Conservation (phyloP, 2,113 vertebrate species). For the Oryzias javanicus region DNA sequence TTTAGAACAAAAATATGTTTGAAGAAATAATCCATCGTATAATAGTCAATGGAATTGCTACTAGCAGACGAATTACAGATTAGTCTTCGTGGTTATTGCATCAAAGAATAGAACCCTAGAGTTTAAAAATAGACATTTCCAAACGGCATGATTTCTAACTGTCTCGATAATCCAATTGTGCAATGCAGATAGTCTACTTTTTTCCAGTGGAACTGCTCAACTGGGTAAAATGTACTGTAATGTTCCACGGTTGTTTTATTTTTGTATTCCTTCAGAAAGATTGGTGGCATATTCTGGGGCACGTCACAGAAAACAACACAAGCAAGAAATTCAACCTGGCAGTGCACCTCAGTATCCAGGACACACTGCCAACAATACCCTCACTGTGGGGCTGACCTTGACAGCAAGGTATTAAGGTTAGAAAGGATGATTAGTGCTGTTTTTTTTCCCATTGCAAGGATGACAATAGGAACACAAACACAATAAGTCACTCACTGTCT, state of each 20-base stretch:
- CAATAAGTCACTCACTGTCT: conserved; percentile 50
- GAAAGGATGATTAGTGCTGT: conserved; percentile 69
- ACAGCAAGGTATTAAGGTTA: conserved; percentile 65
- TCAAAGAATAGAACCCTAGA: no score
- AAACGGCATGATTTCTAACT: no score
- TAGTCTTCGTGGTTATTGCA: no score
- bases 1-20: background rate
- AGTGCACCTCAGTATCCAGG: conserved; percentile 45
- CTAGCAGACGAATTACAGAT: no score
- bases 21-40: no score
- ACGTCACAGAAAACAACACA: conserved; percentile 67
- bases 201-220: conserved; percentile 10
- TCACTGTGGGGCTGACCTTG: conserved; percentile 74
- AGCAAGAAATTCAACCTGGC: conserved; percentile 66
- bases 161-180: background rate
- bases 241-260: conserved; percentile 45
- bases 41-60: no score
- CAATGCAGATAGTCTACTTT: conserved; percentile 1
- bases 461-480: conserved; percentile 62
- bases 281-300: conserved; percentile 66
- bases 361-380: conserved; percentile 71
- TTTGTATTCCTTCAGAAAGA: conserved; percentile 41
- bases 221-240: conserved; percentile 36
- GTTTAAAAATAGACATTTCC: no score
- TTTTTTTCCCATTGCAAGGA: conserved; percentile 52